These are phyloP conservation scores for Chaetodon auriga DNA, from an alignment of 2,113 vertebrate genomes.

Conservation along the genomic window DNA sequence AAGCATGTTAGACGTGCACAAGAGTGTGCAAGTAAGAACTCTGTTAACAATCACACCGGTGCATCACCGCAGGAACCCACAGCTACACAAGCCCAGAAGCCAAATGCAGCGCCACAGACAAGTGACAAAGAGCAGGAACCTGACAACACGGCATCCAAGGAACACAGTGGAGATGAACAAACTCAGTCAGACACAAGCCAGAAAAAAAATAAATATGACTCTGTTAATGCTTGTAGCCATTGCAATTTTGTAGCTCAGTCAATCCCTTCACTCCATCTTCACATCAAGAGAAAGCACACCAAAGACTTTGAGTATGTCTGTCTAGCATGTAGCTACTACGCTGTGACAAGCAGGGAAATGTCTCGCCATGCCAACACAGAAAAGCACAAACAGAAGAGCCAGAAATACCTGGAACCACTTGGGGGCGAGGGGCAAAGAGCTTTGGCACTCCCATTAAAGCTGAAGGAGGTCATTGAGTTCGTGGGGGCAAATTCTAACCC, in stretches of 20 bases:
- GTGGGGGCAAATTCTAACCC: slow-evolving; percentile 21
- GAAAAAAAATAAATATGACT: slow-evolving; percentile 69
- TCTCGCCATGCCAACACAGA: slow-evolving; percentile 92
- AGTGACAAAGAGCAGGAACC: slow-evolving; percentile 51
- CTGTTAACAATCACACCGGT: slow-evolving; percentile 9
- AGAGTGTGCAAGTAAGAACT: slow-evolving; percentile 79
- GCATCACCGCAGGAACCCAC: slow-evolving; percentile 30
- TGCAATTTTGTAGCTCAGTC: slow-evolving; percentile 92
- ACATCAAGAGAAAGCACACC: slow-evolving; percentile 93
- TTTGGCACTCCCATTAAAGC: not conserved
- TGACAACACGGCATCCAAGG: slow-evolving; percentile 49
- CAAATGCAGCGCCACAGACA: slow-evolving; percentile 5
- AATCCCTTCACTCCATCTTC: slow-evolving; percentile 90
- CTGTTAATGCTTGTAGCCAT: slow-evolving; percentile 84
- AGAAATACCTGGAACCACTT: slow-evolving; percentile 79
- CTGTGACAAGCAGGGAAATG: slow-evolving; percentile 94
- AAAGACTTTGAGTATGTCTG: slow-evolving; percentile 95
- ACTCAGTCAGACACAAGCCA: slow-evolving; percentile 65
- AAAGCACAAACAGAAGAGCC: slow-evolving; percentile 92
- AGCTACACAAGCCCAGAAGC: slow-evolving; percentile 40
- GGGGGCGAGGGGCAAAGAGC: slow-evolving; percentile 41
- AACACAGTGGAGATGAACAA: slow-evolving; percentile 36
- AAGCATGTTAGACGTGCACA: slow-evolving; percentile 92
- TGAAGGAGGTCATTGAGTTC: slow-evolving; percentile 29
- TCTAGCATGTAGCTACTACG: slow-evolving; percentile 95